Base-by-base conservation (phyloP, 2,888 invertebrate species). In the Chaitophorus viminalis region DNA sequence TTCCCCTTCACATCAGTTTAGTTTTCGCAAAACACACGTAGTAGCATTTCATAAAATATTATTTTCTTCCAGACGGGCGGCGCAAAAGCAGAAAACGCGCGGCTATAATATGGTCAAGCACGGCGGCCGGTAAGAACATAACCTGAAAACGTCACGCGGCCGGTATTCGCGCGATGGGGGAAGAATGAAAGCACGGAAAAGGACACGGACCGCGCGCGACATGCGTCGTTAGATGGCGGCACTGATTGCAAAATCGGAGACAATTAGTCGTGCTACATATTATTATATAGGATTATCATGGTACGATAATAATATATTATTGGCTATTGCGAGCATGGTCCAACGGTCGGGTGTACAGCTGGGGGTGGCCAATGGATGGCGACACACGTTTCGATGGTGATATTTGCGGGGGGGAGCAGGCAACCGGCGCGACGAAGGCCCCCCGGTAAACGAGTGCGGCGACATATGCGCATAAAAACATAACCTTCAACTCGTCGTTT, bases 401-500 rank as follows among this genome's bases (percentile, higher is more conserved):
- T n/a, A n/a, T 9, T 21, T 18, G 54, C 18, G 54, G 11, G 54
- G 54, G 18, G 11, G 54, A 21, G 54, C 54, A 46, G 46, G 46
- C 11, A 46, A 46, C 14, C 46, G 14, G 14, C 46, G 46, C 14
- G 46, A n/a, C n/a, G 46, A 1, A 46, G 46, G 46, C 46, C 25
- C 60, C n/a, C 52, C 60, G 60, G 60, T 60, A 18, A n/a, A 0
- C 60, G 60, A 25, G 72, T 54, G n/a, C n/a, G 75, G 25, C 25
- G 31, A 76, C 65, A 25, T 46, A 39, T 25, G 68, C 76, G 84
- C 76, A 31, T 11, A 68, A 68, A 65, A 84, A 84, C 84, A 84
- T 84, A 84, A 84, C 84, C 84, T 84, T 76, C 46, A 84, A 84
- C 65, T 76, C 17, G 29, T 29, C 31, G 31, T 70, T 60, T 60